A percentile compares a stretch with the other conserved stretches of the same genome.
Conservation (phyloP, 2,888 invertebrate genomes). For the Pelosia muscerda region DNA sequence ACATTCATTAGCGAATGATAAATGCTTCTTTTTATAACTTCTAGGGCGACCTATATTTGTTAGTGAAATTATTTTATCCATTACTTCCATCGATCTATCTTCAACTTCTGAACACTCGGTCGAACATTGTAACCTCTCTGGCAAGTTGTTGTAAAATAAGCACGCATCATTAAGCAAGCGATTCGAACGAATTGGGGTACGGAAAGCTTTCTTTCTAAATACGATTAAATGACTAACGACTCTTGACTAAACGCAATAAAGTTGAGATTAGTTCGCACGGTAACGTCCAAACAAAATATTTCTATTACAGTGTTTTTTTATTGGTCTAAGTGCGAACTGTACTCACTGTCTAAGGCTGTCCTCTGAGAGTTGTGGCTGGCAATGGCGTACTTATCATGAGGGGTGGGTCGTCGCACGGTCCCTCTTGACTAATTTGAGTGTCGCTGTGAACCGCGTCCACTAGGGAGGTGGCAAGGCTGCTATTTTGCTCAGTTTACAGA, state of each 20-base stretch:
- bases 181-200: background rate
- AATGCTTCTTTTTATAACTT: constrained; percentile 5
- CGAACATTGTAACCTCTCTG: background rate
- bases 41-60: constrained; percentile 6
- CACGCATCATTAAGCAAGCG: constrained; percentile 4
- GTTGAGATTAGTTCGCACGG: background rate
- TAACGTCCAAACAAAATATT: constrained; percentile 1
- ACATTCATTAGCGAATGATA: constrained; percentile 8
- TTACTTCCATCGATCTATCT: background rate
- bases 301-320: background rate
- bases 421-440: background rate
- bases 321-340: background rate
- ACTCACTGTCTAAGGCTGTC: background rate
- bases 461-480: background rate
- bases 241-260: background rate
- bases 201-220: background rate
- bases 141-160: constrained; percentile 3
- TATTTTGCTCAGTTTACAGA: background rate
- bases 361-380: background rate
- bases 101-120: background rate
- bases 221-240: background rate
- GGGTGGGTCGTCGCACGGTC: background rate
- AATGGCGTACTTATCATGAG: background rate
- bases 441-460: background rate
- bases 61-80: background rate